Percentiles rank a stretch among this genome's conserved stretches.
These are phyloP conservation scores for Pogoniulus pusillus DNA, from an alignment of 2,797 vertebrate genomes.

Conservation along the genomic window DNA sequence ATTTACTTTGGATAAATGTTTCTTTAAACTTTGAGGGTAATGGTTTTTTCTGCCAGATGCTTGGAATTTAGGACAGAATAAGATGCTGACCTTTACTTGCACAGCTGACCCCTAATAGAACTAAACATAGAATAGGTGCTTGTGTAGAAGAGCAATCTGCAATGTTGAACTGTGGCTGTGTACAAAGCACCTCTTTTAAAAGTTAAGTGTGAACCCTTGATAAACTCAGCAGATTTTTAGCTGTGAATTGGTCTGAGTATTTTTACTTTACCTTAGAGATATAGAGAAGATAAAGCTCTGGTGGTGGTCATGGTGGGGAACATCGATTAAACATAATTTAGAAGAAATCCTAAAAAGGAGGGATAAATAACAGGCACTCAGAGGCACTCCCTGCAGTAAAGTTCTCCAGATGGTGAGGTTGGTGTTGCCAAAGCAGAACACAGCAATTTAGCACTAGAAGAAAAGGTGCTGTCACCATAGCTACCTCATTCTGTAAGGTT, in stretches of 20 bases:
- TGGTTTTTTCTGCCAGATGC: background rate
- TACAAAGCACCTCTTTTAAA: background rate
- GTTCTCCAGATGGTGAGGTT: constrained; percentile 14
- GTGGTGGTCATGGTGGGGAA: background rate
- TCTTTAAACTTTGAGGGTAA: background rate
- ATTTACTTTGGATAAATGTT: background rate
- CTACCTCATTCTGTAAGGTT: background rate
- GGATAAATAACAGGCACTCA: background rate
- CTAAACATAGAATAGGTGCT: background rate
- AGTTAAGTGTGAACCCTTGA: background rate
- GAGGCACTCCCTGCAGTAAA: background rate
- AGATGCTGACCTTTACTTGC: background rate
- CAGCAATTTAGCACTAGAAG: background rate
- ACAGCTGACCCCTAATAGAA: background rate
- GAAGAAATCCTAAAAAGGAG: background rate
- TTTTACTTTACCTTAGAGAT: background rate
- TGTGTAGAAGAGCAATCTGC: background rate
- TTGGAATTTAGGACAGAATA: background rate
- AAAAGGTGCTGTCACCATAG: constrained; percentile 56
- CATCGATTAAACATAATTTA: background rate
- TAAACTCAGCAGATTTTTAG: background rate
- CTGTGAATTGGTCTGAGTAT: background rate
- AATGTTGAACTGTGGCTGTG: background rate
- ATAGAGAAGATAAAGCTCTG: background rate
- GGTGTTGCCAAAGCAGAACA: background rate